Conservation (phyloP, 1,140 invertebrate species). For the Araneus ventricosus region DNA sequence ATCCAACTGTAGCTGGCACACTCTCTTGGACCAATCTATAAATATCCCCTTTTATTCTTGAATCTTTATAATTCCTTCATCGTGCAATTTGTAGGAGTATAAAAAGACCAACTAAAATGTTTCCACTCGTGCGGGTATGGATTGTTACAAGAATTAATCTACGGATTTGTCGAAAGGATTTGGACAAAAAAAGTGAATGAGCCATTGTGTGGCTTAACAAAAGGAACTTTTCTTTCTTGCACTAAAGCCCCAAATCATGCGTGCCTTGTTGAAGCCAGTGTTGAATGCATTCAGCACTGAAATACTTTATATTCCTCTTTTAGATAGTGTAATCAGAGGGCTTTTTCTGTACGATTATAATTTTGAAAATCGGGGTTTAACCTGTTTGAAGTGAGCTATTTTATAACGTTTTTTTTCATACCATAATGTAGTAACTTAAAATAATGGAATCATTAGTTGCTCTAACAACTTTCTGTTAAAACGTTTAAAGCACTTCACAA, state of each 20-base stretch:
- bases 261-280: not conserved
- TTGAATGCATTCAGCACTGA: not conserved
- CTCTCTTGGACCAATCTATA: not conserved
- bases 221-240: not conserved
- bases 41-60: not conserved
- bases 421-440: too few relatives aligned
- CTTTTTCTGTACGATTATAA: too few relatives aligned
- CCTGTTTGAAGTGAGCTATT: too few relatives aligned
- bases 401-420: too few relatives aligned
- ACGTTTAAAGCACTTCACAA: too few relatives aligned
- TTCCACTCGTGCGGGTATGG: not conserved
- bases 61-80: not conserved
- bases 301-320: not conserved
- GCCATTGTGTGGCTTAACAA: not conserved
- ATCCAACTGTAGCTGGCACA: not conserved
- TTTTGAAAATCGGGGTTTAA: too few relatives aligned
- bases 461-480: too few relatives aligned
- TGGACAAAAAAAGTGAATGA: not conserved
- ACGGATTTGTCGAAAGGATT: not conserved
- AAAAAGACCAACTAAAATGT: not conserved
- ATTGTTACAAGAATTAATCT: not conserved
- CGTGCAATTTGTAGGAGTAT: not conserved
- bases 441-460: too few relatives aligned
- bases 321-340: not conserved
- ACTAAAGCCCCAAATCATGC: constrained; percentile 14